A percentile compares a stretch with the other conserved stretches of the same genome.
Conservation (phyloP, 23 tunicate genomes). For the Ascidia mentula region DNA sequence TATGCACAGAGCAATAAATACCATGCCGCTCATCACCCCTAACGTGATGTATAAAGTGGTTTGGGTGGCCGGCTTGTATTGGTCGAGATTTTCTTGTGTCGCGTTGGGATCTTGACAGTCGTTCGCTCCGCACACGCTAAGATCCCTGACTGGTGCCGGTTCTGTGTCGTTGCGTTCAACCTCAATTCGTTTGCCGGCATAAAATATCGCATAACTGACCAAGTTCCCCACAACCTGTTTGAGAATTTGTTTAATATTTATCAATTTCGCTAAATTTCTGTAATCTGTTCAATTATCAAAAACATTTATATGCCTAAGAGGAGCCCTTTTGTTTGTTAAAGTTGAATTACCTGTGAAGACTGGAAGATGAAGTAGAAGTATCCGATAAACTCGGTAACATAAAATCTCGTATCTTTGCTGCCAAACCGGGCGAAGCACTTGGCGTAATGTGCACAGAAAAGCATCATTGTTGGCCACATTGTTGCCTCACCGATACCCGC, state of each 20-base stretch:
- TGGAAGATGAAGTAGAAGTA: not conserved
- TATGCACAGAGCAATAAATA: not conserved
- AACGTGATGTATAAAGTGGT: not conserved
- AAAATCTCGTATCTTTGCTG: not conserved
- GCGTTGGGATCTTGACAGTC: slow-evolving; percentile 33
- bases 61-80: slow-evolving; percentile 11
- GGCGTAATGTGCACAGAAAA: not conserved
- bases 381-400: not conserved
- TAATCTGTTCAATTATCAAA: too few species aligned
- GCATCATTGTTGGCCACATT: slow-evolving; percentile 10
- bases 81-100: slow-evolving; percentile 9
- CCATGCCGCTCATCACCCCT: not conserved
- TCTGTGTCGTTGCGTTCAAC: not conserved
- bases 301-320: too few species aligned
- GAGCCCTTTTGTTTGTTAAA: too few species aligned
- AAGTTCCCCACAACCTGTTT: slow-evolving; percentile 29
- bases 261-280: too few species aligned
- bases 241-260: too few species aligned
- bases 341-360: not conserved
- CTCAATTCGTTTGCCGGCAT: not conserved
- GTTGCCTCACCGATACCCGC: slow-evolving; percentile 22
- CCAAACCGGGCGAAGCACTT: not conserved
- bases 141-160: not conserved
- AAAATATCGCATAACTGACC: not conserved
- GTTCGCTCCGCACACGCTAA: slow-evolving; percentile 18